Base-by-base conservation (phyloP, 1,140 invertebrate genomes). In the Glomeris maerens region DNA sequence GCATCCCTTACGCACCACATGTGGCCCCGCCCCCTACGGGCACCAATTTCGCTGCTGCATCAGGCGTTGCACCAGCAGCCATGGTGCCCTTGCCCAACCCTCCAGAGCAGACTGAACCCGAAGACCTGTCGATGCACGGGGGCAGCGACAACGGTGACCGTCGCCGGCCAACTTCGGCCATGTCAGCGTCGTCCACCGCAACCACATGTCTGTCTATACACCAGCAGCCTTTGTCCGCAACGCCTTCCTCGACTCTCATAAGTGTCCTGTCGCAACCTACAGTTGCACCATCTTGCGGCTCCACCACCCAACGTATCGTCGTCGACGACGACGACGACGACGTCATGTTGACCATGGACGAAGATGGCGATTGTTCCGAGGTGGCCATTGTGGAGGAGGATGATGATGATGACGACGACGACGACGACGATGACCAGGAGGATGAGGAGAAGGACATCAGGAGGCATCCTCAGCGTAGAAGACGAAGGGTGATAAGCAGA, bases 71-170 rank as follows among this genome's bases (percentile, higher is more conserved):
- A 17, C n/a, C n/a, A n/a, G n/a, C n/a, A n/a, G n/a, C 31, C 49
- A 42, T 45, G 17, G 41, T 47, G 17, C 41, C 49, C 13, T 47
- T 28, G 20, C 36, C 45, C 17, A 42, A 40, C 14, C 48, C 44
- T 2, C 83, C 83, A 0, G 84, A 85, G 64, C 86, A 91, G 66
- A 89, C 84, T 0, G 85, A 90, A 63, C 87, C 87, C 0, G 86
- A 91, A 63, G 86, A 91, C 62, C 67, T 90, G 21, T 81, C 79
- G 4, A 78, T 83, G 73, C 49, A 50, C 49, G n/a, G n/a, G n/a
- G 36, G 49, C 49, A 44, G 25, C 40, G 49, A 50, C 27, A 50
- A 50, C 40, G 40, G 49, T 17, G 49, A 50, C 17, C 5, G 49
- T 4, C 49, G 38, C 4, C 3, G 21, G 5, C 39, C 25, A 4